phyloP scores from a whole-genome alignment of 2,113 vertebrate species.

The Microcebus griseorufus region DNA sequence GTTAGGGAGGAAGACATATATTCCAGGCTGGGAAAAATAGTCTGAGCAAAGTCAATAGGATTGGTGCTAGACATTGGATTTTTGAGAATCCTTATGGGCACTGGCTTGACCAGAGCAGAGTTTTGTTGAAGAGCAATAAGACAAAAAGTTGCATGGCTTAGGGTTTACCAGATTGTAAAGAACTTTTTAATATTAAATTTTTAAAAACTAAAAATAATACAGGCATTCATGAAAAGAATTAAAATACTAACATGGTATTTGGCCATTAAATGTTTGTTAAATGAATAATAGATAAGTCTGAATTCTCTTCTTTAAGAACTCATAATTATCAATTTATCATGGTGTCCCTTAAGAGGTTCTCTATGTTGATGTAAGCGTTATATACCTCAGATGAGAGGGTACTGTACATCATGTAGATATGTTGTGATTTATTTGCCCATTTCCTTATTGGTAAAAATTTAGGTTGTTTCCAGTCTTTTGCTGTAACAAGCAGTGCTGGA shows the following conservation, averaged over 20 bases:
- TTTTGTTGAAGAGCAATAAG: background rate
- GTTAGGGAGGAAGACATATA: background rate
- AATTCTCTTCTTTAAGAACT: background rate
- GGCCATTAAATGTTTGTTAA: background rate
- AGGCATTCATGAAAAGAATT: background rate
- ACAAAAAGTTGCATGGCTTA: background rate
- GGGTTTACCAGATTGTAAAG: background rate
- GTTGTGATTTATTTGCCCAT: background rate
- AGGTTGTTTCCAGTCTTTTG: background rate
- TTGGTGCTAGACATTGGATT: background rate
- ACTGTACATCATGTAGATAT: background rate
- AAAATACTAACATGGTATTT: background rate
- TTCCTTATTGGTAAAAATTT: slow-evolving; percentile 13
- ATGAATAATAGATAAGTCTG: background rate
- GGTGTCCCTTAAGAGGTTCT: background rate
- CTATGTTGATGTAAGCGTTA: background rate
- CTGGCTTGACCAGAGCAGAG: background rate
- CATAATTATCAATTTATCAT: background rate
- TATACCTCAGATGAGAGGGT: background rate
- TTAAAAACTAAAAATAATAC: background rate
- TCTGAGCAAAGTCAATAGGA: background rate
- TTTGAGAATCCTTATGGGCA: background rate
- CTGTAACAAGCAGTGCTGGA: background rate
- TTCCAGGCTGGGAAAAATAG: background rate
- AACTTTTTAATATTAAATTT: background rate